Evolutionary conservation across 2,888 invertebrate species (phyloP).

Genomic region (Apodemia zela): DNA sequence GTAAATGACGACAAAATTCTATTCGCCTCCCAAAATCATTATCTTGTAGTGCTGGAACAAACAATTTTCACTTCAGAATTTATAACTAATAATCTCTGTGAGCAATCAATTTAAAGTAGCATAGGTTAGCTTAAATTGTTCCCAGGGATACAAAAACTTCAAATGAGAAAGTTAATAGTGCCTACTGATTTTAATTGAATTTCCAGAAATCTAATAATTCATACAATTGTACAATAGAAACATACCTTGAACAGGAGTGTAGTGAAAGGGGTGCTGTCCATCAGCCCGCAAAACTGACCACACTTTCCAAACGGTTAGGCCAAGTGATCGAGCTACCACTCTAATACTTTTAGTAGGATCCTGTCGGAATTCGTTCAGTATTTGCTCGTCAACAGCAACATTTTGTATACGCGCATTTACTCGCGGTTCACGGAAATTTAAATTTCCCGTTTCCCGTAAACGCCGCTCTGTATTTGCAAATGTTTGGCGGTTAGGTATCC

Average conservation of each 20-base stretch:
- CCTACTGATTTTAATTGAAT: no score
- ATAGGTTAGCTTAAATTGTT: no score
- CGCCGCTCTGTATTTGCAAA: neutral
- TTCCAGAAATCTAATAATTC: no score
- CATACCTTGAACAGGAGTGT: conserved; percentile 1
- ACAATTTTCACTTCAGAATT: neutral
- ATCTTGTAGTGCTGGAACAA: neutral
- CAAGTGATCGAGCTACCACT: neutral
- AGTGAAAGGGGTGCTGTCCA: neutral
- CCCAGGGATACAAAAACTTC: no score
- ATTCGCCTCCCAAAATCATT: neutral
- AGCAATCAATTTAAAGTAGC: no score
- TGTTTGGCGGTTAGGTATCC: neutral
- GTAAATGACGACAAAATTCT: neutral
- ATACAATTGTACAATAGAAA: no score
- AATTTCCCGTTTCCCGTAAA: neutral
- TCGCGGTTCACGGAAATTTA: conserved; percentile 2
- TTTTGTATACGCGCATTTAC: neutral
- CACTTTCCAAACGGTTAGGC: neutral
- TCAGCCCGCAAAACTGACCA: neutral
- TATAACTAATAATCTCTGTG: no score
- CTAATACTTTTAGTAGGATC: neutral
- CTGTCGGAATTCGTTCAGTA: neutral
- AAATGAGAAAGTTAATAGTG: no score
- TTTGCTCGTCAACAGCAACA: neutral